Conservation (phyloP, 1,140 invertebrate genomes). For the Dendroctonus ponderosae region DNA sequence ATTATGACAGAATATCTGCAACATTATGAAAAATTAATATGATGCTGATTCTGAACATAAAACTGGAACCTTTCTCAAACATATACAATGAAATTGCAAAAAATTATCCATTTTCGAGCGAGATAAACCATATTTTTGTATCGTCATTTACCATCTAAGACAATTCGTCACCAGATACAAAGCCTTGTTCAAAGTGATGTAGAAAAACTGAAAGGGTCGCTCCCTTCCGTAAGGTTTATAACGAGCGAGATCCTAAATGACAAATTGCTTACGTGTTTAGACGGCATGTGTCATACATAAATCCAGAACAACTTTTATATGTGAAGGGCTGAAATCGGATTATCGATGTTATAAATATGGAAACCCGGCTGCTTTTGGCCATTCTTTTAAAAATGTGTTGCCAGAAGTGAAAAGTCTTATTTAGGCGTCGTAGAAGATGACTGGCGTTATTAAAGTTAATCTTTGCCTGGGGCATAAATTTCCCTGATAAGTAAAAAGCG, state of each 20-base stretch:
- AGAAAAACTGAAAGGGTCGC: slow-evolving; percentile 17
- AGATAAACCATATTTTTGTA: too few species aligned
- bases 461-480: neutral
- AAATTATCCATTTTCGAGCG: too few species aligned
- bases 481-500: too few species aligned
- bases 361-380: neutral
- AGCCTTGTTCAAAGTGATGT: slow-evolving; percentile 17
- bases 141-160: too few species aligned
- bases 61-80: too few species aligned
- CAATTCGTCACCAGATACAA: too few species aligned
- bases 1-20: too few species aligned
- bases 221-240: slow-evolving; percentile 22
- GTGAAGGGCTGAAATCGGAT: slow-evolving; percentile 8
- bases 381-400: neutral
- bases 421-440: neutral
- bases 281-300: slow-evolving; percentile 27
- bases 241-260: slow-evolving; percentile 19
- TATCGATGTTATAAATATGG: slow-evolving; percentile 14
- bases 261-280: slow-evolving; percentile 28
- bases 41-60: too few species aligned
- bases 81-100: too few species aligned
- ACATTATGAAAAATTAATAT: too few species aligned
- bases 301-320: slow-evolving; percentile 24
- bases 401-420: neutral
- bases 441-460: neutral